These are phyloP conservation scores for Suricata suricatta DNA, from an alignment of 2,113 vertebrate species.

Conservation along the genomic window DNA sequence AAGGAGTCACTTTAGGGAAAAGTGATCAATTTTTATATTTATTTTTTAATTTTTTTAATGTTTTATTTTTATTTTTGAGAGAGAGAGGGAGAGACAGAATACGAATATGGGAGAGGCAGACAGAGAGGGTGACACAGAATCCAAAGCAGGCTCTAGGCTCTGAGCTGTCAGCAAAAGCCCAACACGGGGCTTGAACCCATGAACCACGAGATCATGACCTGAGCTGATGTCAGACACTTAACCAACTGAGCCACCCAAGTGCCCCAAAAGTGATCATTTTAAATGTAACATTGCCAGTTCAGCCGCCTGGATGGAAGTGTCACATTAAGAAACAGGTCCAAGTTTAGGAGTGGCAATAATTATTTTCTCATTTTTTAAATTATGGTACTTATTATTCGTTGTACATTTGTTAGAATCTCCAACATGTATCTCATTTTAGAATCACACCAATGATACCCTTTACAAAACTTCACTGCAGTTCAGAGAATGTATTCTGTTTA, in stretches of 20 bases:
- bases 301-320: neutral
- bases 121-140: no score
- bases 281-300: neutral
- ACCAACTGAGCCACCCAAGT: no score
- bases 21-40: neutral
- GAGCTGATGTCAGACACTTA: no score
- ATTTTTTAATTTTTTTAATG: no score
- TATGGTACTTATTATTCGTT: neutral
- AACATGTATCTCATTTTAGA: neutral
- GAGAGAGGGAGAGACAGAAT: no score
- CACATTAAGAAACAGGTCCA: neutral
- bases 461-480: neutral
- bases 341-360: neutral
- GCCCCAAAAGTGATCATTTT: neutral
- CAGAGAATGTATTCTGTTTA: neutral
- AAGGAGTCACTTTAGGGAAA: neutral
- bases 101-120: no score
- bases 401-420: neutral
- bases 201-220: no score
- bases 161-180: no score
- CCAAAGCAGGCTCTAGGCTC: no score
- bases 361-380: neutral
- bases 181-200: no score
- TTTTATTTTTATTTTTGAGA: no score
- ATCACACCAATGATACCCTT: neutral